Conservation (phyloP, 1,140 invertebrate genomes). For the Drosophila ficusphila region DNA sequence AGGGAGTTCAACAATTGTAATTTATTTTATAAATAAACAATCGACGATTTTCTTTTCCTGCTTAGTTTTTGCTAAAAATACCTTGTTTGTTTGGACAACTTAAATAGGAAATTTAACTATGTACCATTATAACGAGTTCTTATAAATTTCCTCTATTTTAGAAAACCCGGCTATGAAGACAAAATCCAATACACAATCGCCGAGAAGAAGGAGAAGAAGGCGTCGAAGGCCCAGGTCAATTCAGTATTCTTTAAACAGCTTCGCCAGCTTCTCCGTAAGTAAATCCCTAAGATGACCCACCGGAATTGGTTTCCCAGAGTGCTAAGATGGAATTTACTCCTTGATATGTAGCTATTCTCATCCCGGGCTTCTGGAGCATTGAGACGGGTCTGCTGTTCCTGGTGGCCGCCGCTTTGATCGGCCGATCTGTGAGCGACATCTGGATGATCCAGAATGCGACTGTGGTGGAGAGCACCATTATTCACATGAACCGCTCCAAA, state of each 20-base stretch:
- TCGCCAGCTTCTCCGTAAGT: constrained; percentile 88
- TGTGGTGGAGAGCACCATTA: constrained; percentile 96
- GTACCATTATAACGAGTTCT: too few relatives aligned
- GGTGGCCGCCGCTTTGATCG: constrained; percentile 92
- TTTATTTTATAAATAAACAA: background rate
- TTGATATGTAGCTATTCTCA: constrained; percentile 89
- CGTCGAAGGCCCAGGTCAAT: constrained; percentile 94
- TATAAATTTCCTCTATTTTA: constrained; percentile 36
- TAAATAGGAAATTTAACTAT: too few relatives aligned
- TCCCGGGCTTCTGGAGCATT: constrained; percentile 90
- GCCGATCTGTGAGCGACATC: constrained; percentile 96
- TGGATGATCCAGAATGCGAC: constrained; percentile 98
- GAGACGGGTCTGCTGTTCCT: constrained; percentile 92
- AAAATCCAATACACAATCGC: constrained; percentile 92
- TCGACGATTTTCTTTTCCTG: too few relatives aligned
- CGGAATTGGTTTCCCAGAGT: too few relatives aligned
- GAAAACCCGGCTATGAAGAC: constrained; percentile 85
- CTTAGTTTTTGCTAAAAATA: too few relatives aligned
- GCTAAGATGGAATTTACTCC: too few relatives aligned
- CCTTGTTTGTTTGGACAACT: too few relatives aligned
- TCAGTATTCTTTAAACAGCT: constrained; percentile 92
- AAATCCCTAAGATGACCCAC: too few relatives aligned
- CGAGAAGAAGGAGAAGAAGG: constrained; percentile 88
- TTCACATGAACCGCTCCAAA: constrained; percentile 91
- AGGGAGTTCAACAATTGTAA: background rate